phyloP scores from a whole-genome alignment of 2,113 vertebrate species.

The Aegotheles bennettii region DNA sequence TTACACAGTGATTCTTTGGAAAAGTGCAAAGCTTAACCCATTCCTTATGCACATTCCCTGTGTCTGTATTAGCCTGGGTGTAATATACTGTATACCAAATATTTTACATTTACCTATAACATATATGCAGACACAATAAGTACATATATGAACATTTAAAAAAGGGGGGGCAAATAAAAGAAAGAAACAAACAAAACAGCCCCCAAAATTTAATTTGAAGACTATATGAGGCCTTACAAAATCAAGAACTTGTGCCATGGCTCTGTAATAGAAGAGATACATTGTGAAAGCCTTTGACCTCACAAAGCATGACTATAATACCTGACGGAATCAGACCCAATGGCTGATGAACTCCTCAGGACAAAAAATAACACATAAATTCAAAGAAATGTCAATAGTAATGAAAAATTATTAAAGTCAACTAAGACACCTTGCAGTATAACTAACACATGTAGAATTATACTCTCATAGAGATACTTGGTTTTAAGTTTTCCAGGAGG shows the following conservation, averaged over 20 bases:
- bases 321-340: neutral
- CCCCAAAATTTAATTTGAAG: neutral
- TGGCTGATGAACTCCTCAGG: neutral
- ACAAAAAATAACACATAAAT: neutral
- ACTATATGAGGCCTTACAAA: neutral
- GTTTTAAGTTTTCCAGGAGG: neutral
- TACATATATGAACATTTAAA: neutral
- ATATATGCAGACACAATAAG: neutral
- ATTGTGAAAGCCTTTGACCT: neutral
- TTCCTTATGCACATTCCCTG: neutral
- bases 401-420: neutral
- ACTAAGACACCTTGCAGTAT: neutral
- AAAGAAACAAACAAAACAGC: too few relatives aligned
- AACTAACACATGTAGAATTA: constrained; percentile 13
- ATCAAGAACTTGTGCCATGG: neutral
- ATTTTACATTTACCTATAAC: neutral
- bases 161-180: neutral
- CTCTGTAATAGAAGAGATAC: neutral
- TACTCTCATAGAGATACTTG: neutral
- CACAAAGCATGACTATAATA: neutral
- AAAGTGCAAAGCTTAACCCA: neutral
- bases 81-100: neutral
- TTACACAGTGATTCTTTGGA: neutral
- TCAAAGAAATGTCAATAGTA: neutral
- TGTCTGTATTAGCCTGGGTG: neutral